Evolutionary conservation across 2,797 vertebrate species (phyloP).

Genomic region (Gorsachius magnificus): DNA sequence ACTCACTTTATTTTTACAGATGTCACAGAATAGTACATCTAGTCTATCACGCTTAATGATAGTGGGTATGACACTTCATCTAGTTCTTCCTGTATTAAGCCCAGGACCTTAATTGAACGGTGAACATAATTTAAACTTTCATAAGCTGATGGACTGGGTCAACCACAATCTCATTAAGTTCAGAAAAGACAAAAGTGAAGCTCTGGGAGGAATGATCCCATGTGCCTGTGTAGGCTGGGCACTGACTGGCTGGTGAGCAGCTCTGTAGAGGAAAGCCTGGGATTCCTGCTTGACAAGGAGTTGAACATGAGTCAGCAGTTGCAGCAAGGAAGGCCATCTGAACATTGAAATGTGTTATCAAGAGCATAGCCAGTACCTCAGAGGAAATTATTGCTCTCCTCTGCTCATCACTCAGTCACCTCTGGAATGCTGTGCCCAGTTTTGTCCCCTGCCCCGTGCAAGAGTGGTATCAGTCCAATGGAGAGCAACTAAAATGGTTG

Average conservation of each 20-base stretch:
- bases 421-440: not conserved
- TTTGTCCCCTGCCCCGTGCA: not conserved
- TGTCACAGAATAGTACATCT: not conserved
- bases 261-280: not conserved
- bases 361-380: not conserved
- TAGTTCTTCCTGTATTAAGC: not conserved
- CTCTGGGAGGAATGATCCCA: not conserved
- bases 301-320: not conserved
- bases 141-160: not conserved
- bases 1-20: not conserved
- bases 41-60: not conserved
- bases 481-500: not conserved
- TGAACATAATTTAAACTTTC: not conserved
- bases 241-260: not conserved
- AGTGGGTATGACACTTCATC: not conserved
- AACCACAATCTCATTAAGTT: not conserved
- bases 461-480: not conserved
- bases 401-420: not conserved
- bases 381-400: not conserved
- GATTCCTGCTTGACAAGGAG: not conserved
- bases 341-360: not conserved
- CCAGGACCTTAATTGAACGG: not conserved
- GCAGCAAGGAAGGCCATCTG: not conserved
- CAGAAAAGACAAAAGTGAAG: not conserved
- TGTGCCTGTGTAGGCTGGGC: not conserved